Evolutionary conservation across 1,140 invertebrate species (phyloP), one percentile per base, ranked within the genome.

Genomic region (Drosophila santomea): DNA sequence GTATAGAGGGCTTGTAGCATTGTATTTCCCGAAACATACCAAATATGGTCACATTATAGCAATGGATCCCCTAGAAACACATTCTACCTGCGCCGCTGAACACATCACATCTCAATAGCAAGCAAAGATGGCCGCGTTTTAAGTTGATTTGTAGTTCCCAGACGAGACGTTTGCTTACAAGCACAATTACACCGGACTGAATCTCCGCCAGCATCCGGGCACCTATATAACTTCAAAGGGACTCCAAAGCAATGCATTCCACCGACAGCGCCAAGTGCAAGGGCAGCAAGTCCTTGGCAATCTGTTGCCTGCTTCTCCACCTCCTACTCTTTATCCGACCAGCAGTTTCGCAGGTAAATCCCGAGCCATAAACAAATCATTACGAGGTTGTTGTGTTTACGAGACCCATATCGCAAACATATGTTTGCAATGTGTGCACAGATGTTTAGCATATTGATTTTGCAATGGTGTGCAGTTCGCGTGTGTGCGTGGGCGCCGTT

Each of bases 381-480:
- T 12, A 12, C 11, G 11, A 12, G 12, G 45, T 47, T 47, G 6
- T 3, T 8, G 23, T 4, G 23, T 48, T 48, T 28, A 10, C 8
- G 2, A 15, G 23, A 10, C 36, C 36, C 51, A 12, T 51, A 4
- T 15, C 41, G 39, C 23, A 32, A 74, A 59, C 82, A 86, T 86
- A 88, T 88, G 78, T 68, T 84, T 69, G 23, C 15, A 25, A 39
- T 73, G 28, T n/a, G 55, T 8, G 23, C 66, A 72, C 78, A 80
- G 72, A 80, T 80, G 78, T 76, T 74, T 73, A 72, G 35, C 36
- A 44, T 77, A 84, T 85, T 74, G 73, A 85, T 78, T 85, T 85
- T 62, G 59, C 47, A 56, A 12, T 43, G 3, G 56, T 62, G 55
- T 38, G 56, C 69, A n/a, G 14, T 50, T 32, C 11, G 50, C 15